These are phyloP conservation scores for Platysternon megacephalum DNA, from an alignment of 2,113 vertebrate genomes.

Conservation along the genomic window DNA sequence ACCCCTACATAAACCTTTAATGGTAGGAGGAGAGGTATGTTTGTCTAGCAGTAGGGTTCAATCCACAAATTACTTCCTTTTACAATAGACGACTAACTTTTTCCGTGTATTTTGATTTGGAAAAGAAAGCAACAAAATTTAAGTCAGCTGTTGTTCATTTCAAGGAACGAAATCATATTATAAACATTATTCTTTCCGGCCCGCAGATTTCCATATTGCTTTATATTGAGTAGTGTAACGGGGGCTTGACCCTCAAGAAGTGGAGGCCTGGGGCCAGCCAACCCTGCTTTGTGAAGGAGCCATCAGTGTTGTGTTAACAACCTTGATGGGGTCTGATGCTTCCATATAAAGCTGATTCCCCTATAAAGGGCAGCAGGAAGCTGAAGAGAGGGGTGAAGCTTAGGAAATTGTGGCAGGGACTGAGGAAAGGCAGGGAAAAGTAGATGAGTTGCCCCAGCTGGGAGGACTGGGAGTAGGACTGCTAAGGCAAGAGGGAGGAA, in stretches of 20 bases:
- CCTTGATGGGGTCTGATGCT: background rate
- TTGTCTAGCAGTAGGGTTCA: background rate
- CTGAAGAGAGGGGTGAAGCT: background rate
- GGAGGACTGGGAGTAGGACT: background rate
- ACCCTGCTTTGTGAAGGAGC: background rate
- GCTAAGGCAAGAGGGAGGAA: background rate
- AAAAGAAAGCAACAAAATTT: background rate
- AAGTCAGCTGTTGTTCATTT: accelerated
- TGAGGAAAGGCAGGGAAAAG: background rate
- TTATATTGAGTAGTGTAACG: background rate
- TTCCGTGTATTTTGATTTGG: background rate
- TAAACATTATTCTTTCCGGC: background rate
- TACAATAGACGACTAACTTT: background rate
- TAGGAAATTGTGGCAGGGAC: background rate
- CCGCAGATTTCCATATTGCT: background rate
- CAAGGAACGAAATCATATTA: background rate
- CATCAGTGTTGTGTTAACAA: background rate
- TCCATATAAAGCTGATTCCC: no score
- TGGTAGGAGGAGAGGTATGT: background rate
- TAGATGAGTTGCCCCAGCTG: background rate
- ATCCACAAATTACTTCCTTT: conserved; percentile 1
- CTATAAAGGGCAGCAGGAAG: background rate
- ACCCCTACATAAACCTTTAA: background rate
- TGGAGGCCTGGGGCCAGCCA: background rate
- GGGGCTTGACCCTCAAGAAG: background rate